phyloP scores from a whole-genome alignment of 1,140 invertebrate species.

The Goniozus legneri region DNA sequence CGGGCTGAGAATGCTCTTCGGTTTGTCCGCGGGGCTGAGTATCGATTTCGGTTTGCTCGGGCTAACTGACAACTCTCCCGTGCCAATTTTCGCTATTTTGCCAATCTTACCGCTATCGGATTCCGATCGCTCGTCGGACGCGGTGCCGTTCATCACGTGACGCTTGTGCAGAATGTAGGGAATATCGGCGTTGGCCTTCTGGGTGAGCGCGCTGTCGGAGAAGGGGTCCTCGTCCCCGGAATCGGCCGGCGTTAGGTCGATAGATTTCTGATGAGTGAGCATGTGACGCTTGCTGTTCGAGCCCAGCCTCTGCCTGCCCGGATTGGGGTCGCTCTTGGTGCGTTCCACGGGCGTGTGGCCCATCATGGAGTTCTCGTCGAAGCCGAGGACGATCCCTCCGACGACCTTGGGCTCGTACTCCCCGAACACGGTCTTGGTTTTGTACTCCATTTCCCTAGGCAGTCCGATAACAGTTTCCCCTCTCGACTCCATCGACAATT shows the following conservation, averaged over 20 bases:
- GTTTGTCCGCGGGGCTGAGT: conserved; percentile 38
- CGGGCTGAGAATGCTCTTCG: conserved; percentile 35
- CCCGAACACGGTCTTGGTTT: conserved; percentile 39
- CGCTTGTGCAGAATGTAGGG: conserved; percentile 79
- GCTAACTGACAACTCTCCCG: conserved; percentile 36
- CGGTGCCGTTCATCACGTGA: conserved; percentile 78
- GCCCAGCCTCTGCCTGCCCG: conserved; percentile 65
- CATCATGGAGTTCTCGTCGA: conserved; percentile 40
- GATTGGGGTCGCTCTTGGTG: conserved; percentile 81
- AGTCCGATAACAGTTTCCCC: conserved; percentile 35
- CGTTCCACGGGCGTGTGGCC: conserved; percentile 71
- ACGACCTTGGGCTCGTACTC: conserved; percentile 54
- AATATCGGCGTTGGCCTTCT: conserved; percentile 66
- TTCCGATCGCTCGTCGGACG: conserved; percentile 55
- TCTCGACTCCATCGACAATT: conserved; percentile 37
- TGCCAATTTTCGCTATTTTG: too few relatives aligned
- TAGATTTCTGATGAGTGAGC: conserved; percentile 82
- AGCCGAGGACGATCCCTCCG: conserved; percentile 49
- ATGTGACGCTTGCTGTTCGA: conserved; percentile 69
- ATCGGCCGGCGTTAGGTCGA: conserved; percentile 77
- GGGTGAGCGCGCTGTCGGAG: conserved; percentile 48
- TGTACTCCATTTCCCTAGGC: conserved; percentile 32
- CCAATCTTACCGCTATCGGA: conserved; percentile 40
- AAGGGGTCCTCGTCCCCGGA: conserved; percentile 76
- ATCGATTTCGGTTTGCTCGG: conserved; percentile 41